These are phyloP conservation scores for Phortica magna DNA, from an alignment of 2,888 invertebrate genomes.

Conservation along the genomic window DNA sequence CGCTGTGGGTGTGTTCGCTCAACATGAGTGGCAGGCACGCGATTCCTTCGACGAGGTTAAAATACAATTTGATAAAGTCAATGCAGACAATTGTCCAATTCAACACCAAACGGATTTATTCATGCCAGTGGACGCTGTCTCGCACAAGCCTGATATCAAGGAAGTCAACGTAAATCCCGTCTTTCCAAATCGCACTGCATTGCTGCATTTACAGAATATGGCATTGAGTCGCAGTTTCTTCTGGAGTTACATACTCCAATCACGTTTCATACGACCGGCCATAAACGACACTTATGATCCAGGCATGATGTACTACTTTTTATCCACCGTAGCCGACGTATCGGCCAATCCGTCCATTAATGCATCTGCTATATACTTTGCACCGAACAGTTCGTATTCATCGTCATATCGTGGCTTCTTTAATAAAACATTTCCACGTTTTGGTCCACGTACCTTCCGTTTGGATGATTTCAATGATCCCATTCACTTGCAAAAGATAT, in stretches of 20 bases:
- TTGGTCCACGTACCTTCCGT: constrained; percentile 95
- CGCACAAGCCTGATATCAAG: constrained; percentile 95
- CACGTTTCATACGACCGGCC: constrained; percentile 92
- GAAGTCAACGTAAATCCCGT: constrained; percentile 96
- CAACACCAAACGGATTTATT: constrained; percentile 90
- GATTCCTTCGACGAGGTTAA: constrained; percentile 95
- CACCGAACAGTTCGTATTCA: constrained; percentile 95
- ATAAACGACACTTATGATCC: constrained; percentile 97
- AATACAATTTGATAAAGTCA: constrained; percentile 89
- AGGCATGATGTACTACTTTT: constrained; percentile 98
- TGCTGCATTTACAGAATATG: constrained; percentile 96
- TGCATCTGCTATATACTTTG: constrained; percentile 95
- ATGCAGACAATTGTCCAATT: constrained; percentile 92
- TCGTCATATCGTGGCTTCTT: constrained; percentile 97
- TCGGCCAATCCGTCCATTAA: constrained; percentile 94
- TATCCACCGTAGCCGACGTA: constrained; percentile 96
- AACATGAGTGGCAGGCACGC: constrained; percentile 94
- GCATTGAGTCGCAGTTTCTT: constrained; percentile 97
- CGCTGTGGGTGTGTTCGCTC: constrained; percentile 85
- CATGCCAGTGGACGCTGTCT: constrained; percentile 90
- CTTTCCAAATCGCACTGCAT: constrained; percentile 94
- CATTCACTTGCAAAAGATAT: constrained; percentile 95
- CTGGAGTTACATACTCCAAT: constrained; percentile 96
- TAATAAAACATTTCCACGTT: constrained; percentile 95
- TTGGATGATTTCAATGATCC: constrained; percentile 97